Conservation (phyloP, 2,888 invertebrate species). For the Drosophila pegasa region DNA sequence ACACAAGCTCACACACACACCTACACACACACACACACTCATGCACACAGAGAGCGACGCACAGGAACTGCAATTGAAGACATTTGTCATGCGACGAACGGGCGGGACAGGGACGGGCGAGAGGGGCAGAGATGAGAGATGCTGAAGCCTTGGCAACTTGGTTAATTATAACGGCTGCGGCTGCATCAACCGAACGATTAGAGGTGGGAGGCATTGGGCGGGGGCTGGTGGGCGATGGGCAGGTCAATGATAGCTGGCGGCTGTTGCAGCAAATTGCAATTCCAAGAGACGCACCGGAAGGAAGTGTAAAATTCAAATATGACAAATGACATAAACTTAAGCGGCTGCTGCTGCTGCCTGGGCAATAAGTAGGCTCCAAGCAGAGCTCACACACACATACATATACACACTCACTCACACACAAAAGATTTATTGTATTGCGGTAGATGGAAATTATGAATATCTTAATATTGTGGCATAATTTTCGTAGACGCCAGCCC, state of each 20-base stretch:
- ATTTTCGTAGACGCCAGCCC: slow-evolving; percentile 39
- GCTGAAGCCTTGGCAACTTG: slow-evolving; percentile 60
- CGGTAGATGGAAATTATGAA: slow-evolving; percentile 75
- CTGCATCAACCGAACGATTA: slow-evolving; percentile 62
- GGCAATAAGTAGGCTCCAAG: slow-evolving; percentile 9
- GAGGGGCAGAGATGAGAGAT: not conserved
- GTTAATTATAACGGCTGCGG: slow-evolving; percentile 76
- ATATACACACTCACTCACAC: slow-evolving; percentile 2
- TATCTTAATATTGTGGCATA: slow-evolving; percentile 74
- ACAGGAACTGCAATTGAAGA: slow-evolving; percentile 77
- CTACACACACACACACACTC: not conserved
- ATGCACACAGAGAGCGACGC: not conserved
- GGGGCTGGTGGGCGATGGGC: slow-evolving; percentile 2
- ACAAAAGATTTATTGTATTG: slow-evolving; percentile 69
- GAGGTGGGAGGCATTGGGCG: slow-evolving; percentile 12
- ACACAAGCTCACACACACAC: slow-evolving; percentile 18
- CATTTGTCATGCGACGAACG: slow-evolving; percentile 70
- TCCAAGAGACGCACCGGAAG: slow-evolving; percentile 76
- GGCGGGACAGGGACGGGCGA: slow-evolving; percentile 2
- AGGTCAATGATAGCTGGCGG: slow-evolving; percentile 38
- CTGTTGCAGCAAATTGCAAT: slow-evolving; percentile 68
- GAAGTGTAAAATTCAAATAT: slow-evolving; percentile 81
- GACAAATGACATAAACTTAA: slow-evolving; percentile 81
- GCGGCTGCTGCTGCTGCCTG: slow-evolving; percentile 50
- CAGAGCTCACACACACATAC: slow-evolving; percentile 12